Evolutionary conservation across 2,888 invertebrate genomes (phyloP), one percentile per base, ranked within the genome.

Genomic region (Drosophila ustulata): DNA sequence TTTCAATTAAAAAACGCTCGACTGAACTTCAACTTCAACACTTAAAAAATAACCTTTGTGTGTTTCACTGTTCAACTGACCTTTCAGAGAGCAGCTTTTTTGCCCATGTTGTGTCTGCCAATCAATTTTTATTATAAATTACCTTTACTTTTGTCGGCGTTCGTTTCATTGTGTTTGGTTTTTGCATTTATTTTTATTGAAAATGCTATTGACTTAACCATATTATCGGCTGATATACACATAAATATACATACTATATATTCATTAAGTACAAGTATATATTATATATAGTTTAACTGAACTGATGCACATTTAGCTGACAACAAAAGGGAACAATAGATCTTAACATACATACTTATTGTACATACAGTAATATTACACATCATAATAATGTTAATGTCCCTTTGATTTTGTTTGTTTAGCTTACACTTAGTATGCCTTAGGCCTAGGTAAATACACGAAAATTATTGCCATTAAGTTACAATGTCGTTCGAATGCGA

Each of bases 391-490:
- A 46, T 34, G 56, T 37, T 55, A 39, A 28, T 76, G 66, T 69
- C 51, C 67, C 45, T 41, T 1, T 18, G 18, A 18, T 18, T 18
- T 18, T n/a, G n/a, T 18, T 18, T 18, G 18, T 55, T 79, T 53
- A 53, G 49, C 46, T 67, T 61, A 68, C 63, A 46, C 34, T 75
- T 68, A 46, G 23, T 71, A 13, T 61, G 64, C 45, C 77, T 72
- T 80, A 78, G 50, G 50, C 28, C 76, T 87, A 83, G 59, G 70
- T 82, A 82, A 86, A 81, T 86, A 81, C 88, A 70, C 53, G 74
- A 82, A 89, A 89, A 90, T 89, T 89, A 89, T 89, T 89, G 89
- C 89, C 89, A 89, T 89, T 71, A 70, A 85, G 88, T 89, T 86
- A 89, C 90, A 89, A 87, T 71, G 85, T 90, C 89, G 90, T 85